These are phyloP conservation scores for Hybognathus amarus DNA, from an alignment of 2,797 vertebrate species.

Conservation along the genomic window DNA sequence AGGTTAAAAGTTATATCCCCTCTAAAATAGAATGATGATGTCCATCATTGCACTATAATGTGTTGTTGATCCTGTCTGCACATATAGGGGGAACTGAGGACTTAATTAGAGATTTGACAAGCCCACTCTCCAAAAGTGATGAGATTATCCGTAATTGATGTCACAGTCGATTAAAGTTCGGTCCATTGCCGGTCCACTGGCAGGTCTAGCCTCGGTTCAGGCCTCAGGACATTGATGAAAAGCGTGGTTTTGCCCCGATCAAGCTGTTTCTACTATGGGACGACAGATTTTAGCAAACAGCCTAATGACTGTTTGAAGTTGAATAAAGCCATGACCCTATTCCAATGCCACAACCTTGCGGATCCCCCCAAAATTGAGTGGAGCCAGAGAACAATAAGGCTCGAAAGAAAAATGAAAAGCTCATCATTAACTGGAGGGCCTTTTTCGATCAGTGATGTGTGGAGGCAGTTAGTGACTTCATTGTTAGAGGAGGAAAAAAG, in stretches of 20 bases:
- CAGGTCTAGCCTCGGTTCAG: constrained; percentile 85
- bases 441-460: constrained; percentile 57
- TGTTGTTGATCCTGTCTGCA: constrained; percentile 79
- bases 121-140: constrained; percentile 89
- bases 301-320: constrained; percentile 90
- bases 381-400: constrained; percentile 49
- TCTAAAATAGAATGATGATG: constrained; percentile 74
- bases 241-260: constrained; percentile 79
- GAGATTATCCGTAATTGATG: constrained; percentile 95
- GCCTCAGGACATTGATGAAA: constrained; percentile 87
- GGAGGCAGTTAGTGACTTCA: constrained; percentile 60
- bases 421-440: constrained; percentile 63
- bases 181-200: constrained; percentile 84
- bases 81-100: constrained; percentile 80
- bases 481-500: constrained; percentile 54
- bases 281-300: constrained; percentile 82
- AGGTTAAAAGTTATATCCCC: constrained; percentile 34
- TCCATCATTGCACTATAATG: constrained; percentile 80
- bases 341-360: constrained; percentile 77
- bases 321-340: constrained; percentile 88
- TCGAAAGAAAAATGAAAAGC: constrained; percentile 28
- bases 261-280: constrained; percentile 80
- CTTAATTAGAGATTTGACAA: constrained; percentile 92
- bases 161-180: constrained; percentile 88
- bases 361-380: constrained; percentile 73